phyloP scores from a whole-genome alignment of 1,140 invertebrate species.

The Drosophila miranda region DNA sequence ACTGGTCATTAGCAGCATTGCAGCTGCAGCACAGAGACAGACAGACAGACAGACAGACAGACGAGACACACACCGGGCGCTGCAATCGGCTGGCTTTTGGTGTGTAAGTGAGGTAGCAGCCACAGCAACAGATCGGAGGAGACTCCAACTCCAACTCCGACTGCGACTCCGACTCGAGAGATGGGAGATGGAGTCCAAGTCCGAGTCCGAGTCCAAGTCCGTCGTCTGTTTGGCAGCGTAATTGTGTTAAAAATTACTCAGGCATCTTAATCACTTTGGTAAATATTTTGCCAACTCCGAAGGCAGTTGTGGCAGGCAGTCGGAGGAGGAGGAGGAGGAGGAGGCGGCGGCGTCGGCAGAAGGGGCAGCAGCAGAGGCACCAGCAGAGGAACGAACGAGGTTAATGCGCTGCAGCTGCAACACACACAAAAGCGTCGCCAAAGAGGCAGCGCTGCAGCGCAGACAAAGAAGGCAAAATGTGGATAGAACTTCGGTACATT shows the following conservation, averaged over 20 bases:
- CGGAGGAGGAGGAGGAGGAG: constrained; percentile 10
- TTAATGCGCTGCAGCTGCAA: constrained; percentile 78
- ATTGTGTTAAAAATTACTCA: constrained; percentile 81
- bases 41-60: constrained; percentile 40
- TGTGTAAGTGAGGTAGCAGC: constrained; percentile 75
- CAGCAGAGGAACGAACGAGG: constrained; percentile 47
- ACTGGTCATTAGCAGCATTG: constrained; percentile 76
- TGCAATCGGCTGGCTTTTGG: constrained; percentile 40
- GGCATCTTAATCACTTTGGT: constrained; percentile 81
- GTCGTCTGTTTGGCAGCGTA: constrained; percentile 79
- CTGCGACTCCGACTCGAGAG: not conserved
- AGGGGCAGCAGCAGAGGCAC: constrained; percentile 6
- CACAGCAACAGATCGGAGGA: constrained; percentile 15
- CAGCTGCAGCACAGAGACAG: constrained; percentile 52
- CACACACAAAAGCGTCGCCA: constrained; percentile 34
- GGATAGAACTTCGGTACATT: not conserved
- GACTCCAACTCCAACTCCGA: constrained; percentile 28
- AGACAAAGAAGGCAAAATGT: constrained; percentile 27
- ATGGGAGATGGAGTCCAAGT: no score
- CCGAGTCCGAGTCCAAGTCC: constrained; percentile 45
- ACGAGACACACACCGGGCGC: constrained; percentile 40
- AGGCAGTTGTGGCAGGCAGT: constrained; percentile 23
- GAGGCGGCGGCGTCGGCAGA: constrained; percentile 18
- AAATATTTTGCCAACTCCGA: constrained; percentile 74
- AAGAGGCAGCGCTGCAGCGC: constrained; percentile 1